These are phyloP conservation scores for Hydrophis major DNA, from an alignment of 2,797 vertebrate species.

Conservation along the genomic window DNA sequence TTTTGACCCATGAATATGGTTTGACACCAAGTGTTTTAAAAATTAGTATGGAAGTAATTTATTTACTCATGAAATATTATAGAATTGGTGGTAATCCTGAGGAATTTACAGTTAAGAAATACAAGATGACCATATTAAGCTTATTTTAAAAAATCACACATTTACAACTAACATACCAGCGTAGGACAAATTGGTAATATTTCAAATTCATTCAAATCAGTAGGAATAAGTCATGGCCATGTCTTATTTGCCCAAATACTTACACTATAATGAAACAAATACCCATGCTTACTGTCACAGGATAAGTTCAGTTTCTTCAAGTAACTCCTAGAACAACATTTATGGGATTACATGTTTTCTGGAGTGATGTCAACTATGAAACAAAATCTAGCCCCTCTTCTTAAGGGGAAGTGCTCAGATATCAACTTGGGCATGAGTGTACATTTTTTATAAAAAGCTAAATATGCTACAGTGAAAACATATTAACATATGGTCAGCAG, in stretches of 20 bases:
- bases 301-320: neutral
- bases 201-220: neutral
- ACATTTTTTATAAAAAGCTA: neutral
- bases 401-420: neutral
- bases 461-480: neutral
- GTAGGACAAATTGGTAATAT: neutral
- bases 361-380: neutral
- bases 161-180: neutral
- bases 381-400: neutral
- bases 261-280: neutral
- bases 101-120: constrained; percentile 7
- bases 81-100: constrained; percentile 2
- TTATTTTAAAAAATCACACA: neutral
- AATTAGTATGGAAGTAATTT: neutral
- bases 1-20: neutral
- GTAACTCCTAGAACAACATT: neutral
- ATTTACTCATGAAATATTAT: neutral
- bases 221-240: neutral
- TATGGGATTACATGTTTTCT: neutral
- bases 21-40: neutral
- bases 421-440: neutral
- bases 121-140: neutral
- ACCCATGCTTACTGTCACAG: neutral
- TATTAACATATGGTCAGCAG: neutral
- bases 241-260: neutral